Conservation (phyloP, 2,888 invertebrate species). For the Thelaira solivaga region DNA sequence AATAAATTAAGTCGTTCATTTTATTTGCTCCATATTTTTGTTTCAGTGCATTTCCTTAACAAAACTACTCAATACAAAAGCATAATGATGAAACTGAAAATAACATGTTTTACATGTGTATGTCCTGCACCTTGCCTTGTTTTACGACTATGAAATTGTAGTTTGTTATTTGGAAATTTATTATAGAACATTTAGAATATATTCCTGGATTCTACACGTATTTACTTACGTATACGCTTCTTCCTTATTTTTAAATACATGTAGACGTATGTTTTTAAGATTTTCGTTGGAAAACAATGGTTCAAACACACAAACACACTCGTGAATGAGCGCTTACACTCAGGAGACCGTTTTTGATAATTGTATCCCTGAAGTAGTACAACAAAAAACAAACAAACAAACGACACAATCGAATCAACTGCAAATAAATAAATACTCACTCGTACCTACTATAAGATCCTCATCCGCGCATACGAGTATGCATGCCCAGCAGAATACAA, state of each 20-base stretch:
- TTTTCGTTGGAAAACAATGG: conserved; percentile 52
- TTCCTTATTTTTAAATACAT: background rate
- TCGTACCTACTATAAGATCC: no score
- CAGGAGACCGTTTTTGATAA: conserved; percentile 58
- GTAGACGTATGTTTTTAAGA: background rate
- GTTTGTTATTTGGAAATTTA: conserved; percentile 61
- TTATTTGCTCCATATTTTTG: background rate
- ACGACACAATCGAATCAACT: conserved; percentile 18
- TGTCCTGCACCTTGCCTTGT: conserved; percentile 63
- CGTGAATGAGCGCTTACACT: conserved; percentile 32
- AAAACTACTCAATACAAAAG: conserved; percentile 29
- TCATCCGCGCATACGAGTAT: background rate
- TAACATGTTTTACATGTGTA: conserved; percentile 61
- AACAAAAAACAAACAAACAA: conserved; percentile 17
- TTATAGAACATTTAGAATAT: conserved; percentile 44
- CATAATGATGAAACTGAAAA: conserved; percentile 58
- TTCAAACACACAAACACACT: conserved; percentile 25
- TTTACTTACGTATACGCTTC: no score
- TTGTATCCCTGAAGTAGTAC: conserved; percentile 54
- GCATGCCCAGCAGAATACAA: background rate
- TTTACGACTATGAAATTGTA: conserved; percentile 62
- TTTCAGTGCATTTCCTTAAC: conserved; percentile 36
- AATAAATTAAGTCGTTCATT: no score
- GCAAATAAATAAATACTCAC: conserved; percentile 24
- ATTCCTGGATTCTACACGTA: conserved; percentile 6